These are phyloP conservation scores for Tubulanus polymorphus DNA, from an alignment of 2,888 invertebrate species.

Conservation along the genomic window DNA sequence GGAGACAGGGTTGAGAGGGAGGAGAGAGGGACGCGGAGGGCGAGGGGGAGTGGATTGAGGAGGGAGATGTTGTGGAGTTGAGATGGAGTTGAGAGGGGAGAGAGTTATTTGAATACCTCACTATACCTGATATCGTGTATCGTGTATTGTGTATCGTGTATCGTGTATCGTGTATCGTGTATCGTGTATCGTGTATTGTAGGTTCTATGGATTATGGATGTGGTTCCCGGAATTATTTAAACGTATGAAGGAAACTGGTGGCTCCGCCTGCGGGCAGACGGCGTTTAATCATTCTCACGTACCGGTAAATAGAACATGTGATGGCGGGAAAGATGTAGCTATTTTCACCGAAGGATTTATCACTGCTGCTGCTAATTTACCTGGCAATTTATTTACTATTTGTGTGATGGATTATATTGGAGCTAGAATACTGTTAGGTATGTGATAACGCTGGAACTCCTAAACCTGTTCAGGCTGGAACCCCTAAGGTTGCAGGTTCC, in stretches of 20 bases:
- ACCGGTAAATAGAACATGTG: conserved; percentile 8
- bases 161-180: too few relatives aligned
- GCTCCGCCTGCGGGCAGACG: conserved; percentile 35
- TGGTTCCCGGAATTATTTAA: conserved; percentile 95
- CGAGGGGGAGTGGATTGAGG: background rate
- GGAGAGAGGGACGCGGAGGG: too few relatives aligned
- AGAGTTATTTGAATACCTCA: background rate
- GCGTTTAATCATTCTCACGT: background rate
- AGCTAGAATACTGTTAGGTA: conserved; percentile 44
- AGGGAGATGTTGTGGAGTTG: background rate
- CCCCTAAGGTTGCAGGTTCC: too few relatives aligned
- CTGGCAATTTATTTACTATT: conserved; percentile 49
- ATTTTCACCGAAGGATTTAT: conserved; percentile 48
- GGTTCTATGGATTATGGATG: conserved; percentile 93
- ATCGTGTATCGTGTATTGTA: too few relatives aligned
- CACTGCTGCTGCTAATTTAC: conserved; percentile 48
- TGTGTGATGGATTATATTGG: conserved; percentile 49
- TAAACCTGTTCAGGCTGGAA: conserved; percentile 1
- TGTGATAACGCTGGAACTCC: conserved; percentile 10
- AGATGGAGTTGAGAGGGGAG: background rate
- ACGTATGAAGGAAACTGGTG: conserved; percentile 58
- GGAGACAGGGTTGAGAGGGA: too few relatives aligned
- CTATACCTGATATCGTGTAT: too few relatives aligned
- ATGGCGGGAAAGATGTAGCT: conserved; percentile 21
- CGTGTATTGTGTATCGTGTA: too few relatives aligned